Evolutionary conservation across 2,113 vertebrate species (phyloP).

Genomic region (Spheniscus mendiculus): DNA sequence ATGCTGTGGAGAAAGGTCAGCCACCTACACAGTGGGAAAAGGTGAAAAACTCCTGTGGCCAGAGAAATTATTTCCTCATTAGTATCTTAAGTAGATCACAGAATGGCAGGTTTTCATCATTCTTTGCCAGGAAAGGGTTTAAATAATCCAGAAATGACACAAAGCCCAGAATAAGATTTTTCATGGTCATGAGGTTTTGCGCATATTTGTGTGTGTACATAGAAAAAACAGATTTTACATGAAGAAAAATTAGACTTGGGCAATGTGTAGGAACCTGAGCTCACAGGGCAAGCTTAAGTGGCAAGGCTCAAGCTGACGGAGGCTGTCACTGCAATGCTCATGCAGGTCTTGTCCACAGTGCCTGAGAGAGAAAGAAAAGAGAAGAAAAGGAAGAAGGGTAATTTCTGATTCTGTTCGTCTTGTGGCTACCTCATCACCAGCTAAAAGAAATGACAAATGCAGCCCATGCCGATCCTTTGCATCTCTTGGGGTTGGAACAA

Average conservation of each 20-base stretch:
- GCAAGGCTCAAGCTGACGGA: not conserved
- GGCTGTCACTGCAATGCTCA: not conserved
- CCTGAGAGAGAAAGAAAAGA: not conserved
- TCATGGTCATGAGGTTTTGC: not conserved
- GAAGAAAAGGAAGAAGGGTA: not conserved
- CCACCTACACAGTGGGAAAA: not conserved
- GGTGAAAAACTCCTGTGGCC: not conserved
- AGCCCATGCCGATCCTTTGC: not conserved
- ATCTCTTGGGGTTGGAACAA: not conserved
- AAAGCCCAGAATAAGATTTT: not conserved
- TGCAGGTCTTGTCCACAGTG: not conserved
- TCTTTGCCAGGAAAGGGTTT: not conserved
- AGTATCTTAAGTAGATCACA: not conserved
- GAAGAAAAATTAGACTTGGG: not conserved
- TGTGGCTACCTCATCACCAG: not conserved
- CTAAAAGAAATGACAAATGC: not conserved
- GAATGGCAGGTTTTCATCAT: not conserved
- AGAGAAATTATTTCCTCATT: not conserved
- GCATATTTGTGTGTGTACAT: fast-evolving
- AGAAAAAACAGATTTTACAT: not conserved
- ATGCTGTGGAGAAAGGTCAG: not conserved
- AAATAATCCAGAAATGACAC: not conserved
- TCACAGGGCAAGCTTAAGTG: not conserved
- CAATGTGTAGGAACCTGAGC: not conserved
- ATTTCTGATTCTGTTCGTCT: not conserved